A percentile compares a stretch with the other conserved stretches of the same genome.
Evolutionary conservation across 2,888 invertebrate species (phyloP).

Genomic region (Archips crataeganus): DNA sequence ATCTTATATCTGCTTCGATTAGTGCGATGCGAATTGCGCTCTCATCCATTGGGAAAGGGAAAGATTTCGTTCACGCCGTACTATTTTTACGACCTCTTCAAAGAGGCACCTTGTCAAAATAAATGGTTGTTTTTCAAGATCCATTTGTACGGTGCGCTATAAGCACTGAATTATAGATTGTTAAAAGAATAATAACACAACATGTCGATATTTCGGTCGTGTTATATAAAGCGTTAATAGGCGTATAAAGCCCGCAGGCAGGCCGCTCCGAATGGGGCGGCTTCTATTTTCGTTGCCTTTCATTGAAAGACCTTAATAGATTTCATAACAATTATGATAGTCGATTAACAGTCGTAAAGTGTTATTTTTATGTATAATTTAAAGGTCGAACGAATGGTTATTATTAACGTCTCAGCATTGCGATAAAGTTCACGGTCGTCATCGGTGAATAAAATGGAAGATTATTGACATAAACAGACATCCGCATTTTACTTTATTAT

Average conservation of each 20-base stretch:
- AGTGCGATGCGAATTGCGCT: conserved; percentile 54
- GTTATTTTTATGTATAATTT: conserved; percentile 37
- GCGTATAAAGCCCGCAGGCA: conserved; percentile 54
- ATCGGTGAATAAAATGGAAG: conserved; percentile 44
- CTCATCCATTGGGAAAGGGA: conserved; percentile 49
- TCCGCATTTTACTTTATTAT: conserved; percentile 41
- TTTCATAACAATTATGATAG: conserved; percentile 39
- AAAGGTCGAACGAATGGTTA: conserved; percentile 36
- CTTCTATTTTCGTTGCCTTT: conserved; percentile 47
- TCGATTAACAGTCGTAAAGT: conserved; percentile 37
- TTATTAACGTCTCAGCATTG: conserved; percentile 40
- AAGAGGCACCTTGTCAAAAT: conserved; percentile 73
- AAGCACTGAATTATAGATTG: conserved; percentile 74
- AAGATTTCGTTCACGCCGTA: conserved; percentile 50
- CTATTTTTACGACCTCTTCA: conserved; percentile 64
- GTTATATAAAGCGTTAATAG: conserved; percentile 73
- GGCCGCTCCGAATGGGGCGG: conserved; percentile 47
- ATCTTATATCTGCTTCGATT: conserved; percentile 59
- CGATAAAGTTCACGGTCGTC: conserved; percentile 49
- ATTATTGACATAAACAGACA: conserved; percentile 36
- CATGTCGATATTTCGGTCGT: conserved; percentile 72
- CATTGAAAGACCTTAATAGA: conserved; percentile 38
- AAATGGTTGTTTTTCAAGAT: conserved; percentile 83
- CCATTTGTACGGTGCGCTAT: conserved; percentile 74
- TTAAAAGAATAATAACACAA: conserved; percentile 75